Percentiles rank a stretch among this genome's conserved stretches.
Conservation (phyloP, 2,888 invertebrate genomes). For the Bombyx huttoni region DNA sequence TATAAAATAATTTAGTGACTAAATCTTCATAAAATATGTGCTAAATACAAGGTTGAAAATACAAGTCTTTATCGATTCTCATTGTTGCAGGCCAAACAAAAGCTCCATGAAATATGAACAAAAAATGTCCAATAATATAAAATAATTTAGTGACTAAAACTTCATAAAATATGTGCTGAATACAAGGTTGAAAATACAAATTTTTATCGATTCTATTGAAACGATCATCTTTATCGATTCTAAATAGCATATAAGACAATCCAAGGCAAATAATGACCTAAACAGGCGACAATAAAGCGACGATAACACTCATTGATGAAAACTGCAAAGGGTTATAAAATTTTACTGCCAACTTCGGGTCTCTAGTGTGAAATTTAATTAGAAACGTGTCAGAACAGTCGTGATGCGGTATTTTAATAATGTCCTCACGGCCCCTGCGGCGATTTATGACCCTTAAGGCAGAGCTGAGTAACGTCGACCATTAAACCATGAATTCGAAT, state of each 20-base stretch:
- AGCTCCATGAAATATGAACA: too few relatives aligned
- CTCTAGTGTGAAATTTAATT: constrained; percentile 62
- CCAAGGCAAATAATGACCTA: background rate
- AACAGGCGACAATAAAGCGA: constrained; percentile 12
- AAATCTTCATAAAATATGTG: too few relatives aligned
- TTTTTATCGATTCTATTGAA: too few relatives aligned
- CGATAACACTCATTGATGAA: constrained; percentile 40
- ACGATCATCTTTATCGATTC: too few relatives aligned
- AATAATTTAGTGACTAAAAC: too few relatives aligned
- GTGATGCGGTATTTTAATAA: constrained; percentile 60
- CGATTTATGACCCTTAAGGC: constrained; percentile 42
- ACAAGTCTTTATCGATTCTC: too few relatives aligned
- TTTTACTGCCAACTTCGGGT: constrained; percentile 41
- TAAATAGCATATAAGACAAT: background rate
- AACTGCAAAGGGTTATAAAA: constrained; percentile 51
- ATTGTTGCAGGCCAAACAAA: background rate
- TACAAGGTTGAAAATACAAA: too few relatives aligned
- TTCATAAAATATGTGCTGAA: too few relatives aligned
- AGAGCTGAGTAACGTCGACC: constrained; percentile 26
- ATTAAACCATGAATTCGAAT: constrained; percentile 34
- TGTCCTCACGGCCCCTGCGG: constrained; percentile 37
- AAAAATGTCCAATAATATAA: too few relatives aligned
- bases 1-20: too few relatives aligned
- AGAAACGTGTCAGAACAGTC: constrained; percentile 41
- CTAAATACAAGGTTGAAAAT: too few relatives aligned